Evolutionary conservation across 2,113 vertebrate species (phyloP).

Genomic region (Mustelus asterias): DNA sequence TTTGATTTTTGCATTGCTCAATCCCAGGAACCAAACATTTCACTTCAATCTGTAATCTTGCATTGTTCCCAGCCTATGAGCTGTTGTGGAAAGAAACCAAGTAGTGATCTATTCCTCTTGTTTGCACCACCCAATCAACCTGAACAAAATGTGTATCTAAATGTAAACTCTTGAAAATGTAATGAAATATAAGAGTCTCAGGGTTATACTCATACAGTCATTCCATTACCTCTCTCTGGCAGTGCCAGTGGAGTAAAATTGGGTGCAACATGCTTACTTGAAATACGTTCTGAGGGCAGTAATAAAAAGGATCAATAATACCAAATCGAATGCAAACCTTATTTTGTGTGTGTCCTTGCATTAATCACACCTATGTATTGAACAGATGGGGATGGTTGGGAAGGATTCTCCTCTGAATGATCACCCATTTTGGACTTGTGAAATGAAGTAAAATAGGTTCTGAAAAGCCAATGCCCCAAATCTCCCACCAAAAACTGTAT

Average conservation of each 20-base stretch:
- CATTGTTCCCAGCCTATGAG: background rate
- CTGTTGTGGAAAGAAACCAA: background rate
- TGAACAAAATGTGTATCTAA: background rate
- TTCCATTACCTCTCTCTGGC: background rate
- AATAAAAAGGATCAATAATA: background rate
- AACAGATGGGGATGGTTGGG: background rate
- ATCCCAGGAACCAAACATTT: background rate
- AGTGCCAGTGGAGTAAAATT: background rate
- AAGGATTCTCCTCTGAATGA: background rate
- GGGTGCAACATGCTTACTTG: background rate
- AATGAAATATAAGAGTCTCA: background rate
- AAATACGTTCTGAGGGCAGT: background rate
- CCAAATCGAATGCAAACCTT: background rate
- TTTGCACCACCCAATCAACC: background rate
- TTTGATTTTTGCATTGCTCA: background rate
- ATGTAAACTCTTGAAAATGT: background rate
- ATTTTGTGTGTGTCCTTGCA: background rate
- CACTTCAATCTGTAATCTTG: background rate
- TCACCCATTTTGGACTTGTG: background rate
- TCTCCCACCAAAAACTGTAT: background rate
- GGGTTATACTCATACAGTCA: background rate
- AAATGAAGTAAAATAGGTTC: background rate
- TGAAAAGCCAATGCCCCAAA: background rate
- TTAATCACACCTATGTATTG: background rate
- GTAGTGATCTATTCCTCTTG: background rate